Conservation (phyloP, 2,797 vertebrate species). For the Rachycentron canadum region DNA sequence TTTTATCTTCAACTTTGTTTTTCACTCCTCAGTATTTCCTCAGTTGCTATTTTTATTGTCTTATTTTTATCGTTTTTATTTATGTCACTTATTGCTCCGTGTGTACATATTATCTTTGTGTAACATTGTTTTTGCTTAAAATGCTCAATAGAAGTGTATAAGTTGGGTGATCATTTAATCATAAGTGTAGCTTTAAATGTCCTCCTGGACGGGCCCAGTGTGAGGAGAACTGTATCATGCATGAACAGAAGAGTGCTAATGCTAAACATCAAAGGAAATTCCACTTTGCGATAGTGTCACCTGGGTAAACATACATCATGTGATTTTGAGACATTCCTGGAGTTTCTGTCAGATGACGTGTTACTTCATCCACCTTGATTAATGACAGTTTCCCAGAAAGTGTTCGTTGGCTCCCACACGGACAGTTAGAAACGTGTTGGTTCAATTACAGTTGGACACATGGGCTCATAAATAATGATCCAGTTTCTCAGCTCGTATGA, state of each 20-base stretch:
- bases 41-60: too few species aligned
- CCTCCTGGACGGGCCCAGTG: too few species aligned
- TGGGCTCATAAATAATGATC: conserved; percentile 26
- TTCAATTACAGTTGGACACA: background rate
- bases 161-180: too few species aligned
- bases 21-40: too few species aligned
- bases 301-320: background rate
- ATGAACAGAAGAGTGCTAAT: background rate
- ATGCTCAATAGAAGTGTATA: background rate
- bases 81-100: too few species aligned
- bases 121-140: too few species aligned
- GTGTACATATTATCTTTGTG: too few species aligned
- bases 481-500: background rate
- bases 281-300: background rate
- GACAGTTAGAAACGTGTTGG: background rate
- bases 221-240: background rate
- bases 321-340: conserved; percentile 12
- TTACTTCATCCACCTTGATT: conserved; percentile 16
- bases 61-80: too few species aligned
- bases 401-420: background rate
- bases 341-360: background rate
- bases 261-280: background rate
- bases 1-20: too few species aligned
- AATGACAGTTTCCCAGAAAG: conserved; percentile 15
- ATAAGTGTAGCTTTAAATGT: too few species aligned